phyloP scores from a whole-genome alignment of 2,113 vertebrate genomes.

The Sceloporus tristichus region DNA sequence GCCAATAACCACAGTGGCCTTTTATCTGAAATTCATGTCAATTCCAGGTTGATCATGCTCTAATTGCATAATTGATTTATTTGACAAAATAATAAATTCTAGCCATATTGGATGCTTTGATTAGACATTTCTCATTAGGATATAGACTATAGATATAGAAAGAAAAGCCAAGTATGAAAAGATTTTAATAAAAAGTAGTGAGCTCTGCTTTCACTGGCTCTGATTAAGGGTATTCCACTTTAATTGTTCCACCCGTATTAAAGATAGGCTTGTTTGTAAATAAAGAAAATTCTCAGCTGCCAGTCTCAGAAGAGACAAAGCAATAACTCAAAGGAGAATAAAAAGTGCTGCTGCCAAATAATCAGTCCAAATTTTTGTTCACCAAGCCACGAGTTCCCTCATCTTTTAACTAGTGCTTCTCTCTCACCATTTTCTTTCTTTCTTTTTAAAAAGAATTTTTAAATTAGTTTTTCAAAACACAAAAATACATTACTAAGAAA shows the following conservation, averaged over 20 bases:
- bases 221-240: background rate
- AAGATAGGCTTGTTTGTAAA: background rate
- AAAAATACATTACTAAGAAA: too few relatives aligned
- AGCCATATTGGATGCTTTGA: conserved; percentile 30
- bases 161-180: conserved; percentile 8
- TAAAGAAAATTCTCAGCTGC: background rate
- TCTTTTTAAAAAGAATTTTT: background rate
- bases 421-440: background rate
- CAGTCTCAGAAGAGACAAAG: background rate
- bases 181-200: conserved; percentile 34
- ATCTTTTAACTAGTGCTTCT: background rate
- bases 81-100: conserved; percentile 33
- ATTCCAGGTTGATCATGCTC: background rate
- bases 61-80: conserved; percentile 25
- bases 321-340: background rate
- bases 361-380: background rate
- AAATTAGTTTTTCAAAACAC: too few relatives aligned
- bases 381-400: accelerated
- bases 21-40: background rate
- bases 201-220: background rate
- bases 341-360: background rate
- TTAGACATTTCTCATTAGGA: conserved; percentile 9
- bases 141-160: conserved; percentile 20
- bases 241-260: conserved; percentile 3
- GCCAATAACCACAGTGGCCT: background rate